These are phyloP conservation scores for Heliothis subflexa DNA, from an alignment of 1,140 invertebrate species.

Conservation along the genomic window DNA sequence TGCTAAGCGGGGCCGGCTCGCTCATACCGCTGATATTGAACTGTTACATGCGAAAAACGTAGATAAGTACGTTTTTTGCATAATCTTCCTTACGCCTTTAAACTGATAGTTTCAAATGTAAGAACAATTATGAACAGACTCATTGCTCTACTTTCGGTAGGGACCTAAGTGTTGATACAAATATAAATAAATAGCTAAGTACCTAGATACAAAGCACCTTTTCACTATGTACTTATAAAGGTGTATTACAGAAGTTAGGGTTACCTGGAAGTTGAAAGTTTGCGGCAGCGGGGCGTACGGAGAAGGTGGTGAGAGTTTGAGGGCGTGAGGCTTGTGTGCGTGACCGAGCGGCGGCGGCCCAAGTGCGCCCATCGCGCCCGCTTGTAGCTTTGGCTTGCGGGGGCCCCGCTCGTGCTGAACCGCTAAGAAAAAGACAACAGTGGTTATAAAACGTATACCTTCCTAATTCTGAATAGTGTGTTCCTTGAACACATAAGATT, in stretches of 20 bases:
- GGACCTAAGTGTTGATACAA: no score
- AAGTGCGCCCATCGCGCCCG: constrained; percentile 66
- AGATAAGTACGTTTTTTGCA: background rate
- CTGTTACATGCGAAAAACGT: constrained; percentile 51
- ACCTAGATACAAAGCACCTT: background rate
- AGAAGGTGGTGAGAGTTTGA: constrained; percentile 82
- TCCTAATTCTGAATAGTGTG: no score
- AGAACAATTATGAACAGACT: no score
- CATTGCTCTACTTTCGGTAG: no score
- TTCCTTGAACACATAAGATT: no score
- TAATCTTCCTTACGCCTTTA: no score
- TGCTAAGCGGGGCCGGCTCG: constrained; percentile 75
- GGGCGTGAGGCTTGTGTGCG: constrained; percentile 81
- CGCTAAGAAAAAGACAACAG: constrained; percentile 87
- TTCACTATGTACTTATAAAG: background rate
- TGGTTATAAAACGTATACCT: no score
- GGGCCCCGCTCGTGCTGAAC: constrained; percentile 99
- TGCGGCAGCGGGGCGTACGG: constrained; percentile 79
- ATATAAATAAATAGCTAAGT: no score
- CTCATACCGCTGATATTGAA: constrained; percentile 74
- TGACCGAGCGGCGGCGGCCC: constrained; percentile 72
- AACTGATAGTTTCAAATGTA: no score
- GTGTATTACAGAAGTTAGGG: background rate
- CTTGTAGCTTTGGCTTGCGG: constrained; percentile 93
- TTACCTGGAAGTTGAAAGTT: constrained; percentile 83